phyloP scores from a whole-genome alignment of 2,888 invertebrate genomes.

The Iphiclides podalirius region DNA sequence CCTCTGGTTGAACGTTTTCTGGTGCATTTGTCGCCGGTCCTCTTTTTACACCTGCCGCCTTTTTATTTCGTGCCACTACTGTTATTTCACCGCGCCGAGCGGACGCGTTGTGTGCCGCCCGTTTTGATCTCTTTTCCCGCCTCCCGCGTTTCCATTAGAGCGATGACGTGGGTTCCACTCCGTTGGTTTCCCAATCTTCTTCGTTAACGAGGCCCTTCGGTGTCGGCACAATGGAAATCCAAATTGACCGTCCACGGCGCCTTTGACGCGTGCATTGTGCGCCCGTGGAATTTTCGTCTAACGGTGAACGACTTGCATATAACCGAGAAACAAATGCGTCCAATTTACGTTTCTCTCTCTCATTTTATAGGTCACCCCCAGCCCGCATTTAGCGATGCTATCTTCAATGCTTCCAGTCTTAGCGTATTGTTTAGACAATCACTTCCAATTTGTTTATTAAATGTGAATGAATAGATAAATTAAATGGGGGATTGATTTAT shows the following conservation, averaged over 20 bases:
- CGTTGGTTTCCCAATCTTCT: constrained; percentile 7
- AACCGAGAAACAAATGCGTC: not conserved
- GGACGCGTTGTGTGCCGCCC: constrained; percentile 7
- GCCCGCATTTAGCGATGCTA: too few species aligned
- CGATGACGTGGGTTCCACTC: constrained; percentile 11
- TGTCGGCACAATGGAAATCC: constrained; percentile 6
- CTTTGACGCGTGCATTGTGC: constrained; percentile 16
- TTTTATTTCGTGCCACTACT: constrained; percentile 16
- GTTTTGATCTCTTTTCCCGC: not conserved
- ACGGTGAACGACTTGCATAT: constrained; percentile 10
- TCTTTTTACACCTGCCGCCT: not conserved
- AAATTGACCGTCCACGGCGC: constrained; percentile 15
- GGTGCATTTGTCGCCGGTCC: constrained; percentile 1
- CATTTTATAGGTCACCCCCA: constrained; percentile 3
- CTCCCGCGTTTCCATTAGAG: constrained; percentile 6
- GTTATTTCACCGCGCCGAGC: constrained; percentile 13
- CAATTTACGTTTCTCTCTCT: not conserved
- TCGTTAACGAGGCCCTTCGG: constrained; percentile 12
- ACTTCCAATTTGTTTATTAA: too few species aligned
- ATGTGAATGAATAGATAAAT: too few species aligned
- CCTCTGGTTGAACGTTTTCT: constrained; percentile 5
- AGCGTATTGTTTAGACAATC: too few species aligned
- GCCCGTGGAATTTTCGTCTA: constrained; percentile 7
- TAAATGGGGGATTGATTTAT: too few species aligned
- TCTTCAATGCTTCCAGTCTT: too few species aligned